phyloP scores from a whole-genome alignment of 1,140 invertebrate species.

The Dryas iulia region DNA sequence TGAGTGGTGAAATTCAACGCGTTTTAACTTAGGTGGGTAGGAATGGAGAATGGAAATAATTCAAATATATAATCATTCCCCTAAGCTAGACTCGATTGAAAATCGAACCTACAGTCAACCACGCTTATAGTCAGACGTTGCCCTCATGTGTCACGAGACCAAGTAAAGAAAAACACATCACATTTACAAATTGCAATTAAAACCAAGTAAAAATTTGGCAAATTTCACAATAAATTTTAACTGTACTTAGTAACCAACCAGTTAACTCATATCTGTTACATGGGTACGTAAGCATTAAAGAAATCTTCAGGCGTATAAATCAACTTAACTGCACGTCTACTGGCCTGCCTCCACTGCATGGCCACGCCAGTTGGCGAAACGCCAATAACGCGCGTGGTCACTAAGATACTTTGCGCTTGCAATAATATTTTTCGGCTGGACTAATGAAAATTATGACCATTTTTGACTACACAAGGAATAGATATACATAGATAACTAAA shows the following conservation, averaged over 20 bases:
- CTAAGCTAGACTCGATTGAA: too few relatives aligned
- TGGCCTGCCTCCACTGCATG: neutral
- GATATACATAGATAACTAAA: too few relatives aligned
- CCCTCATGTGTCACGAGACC: too few relatives aligned
- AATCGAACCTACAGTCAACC: too few relatives aligned
- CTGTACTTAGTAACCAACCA: neutral
- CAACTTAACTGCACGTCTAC: constrained; percentile 3
- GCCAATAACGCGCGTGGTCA: neutral
- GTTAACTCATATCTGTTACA: neutral
- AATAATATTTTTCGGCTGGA: too few relatives aligned
- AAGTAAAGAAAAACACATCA: too few relatives aligned
- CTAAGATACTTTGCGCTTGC: neutral
- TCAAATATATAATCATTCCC: too few relatives aligned
- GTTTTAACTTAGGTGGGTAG: too few relatives aligned
- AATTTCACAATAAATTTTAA: neutral
- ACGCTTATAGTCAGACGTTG: too few relatives aligned
- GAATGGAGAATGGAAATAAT: too few relatives aligned
- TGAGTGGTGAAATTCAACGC: too few relatives aligned
- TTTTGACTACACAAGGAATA: too few relatives aligned
- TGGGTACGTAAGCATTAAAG: neutral
- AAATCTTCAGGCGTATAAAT: constrained; percentile 2
- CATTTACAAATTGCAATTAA: neutral
- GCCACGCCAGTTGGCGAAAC: neutral
- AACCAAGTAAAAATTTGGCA: neutral
- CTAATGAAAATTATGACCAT: neutral